A percentile compares a stretch with the other conserved stretches of the same genome.
Conservation (phyloP, 2,888 invertebrate genomes). For the Acanthoscelides obtectus region DNA sequence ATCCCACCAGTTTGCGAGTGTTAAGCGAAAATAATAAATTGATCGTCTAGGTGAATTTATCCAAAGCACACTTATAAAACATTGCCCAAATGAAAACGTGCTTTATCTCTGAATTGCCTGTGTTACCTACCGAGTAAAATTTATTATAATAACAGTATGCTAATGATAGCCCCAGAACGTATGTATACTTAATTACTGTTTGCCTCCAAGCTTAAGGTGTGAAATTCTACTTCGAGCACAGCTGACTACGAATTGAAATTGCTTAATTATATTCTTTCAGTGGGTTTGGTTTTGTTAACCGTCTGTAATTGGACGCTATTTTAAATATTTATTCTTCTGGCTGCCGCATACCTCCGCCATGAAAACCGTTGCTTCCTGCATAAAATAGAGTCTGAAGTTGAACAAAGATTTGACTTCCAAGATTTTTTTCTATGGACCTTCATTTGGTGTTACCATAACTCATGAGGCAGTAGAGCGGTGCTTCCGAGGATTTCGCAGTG, state of each 20-base stretch:
- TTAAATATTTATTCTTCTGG: conserved; percentile 9
- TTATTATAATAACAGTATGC: conserved; percentile 27
- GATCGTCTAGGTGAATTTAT: not conserved
- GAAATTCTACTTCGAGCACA: conserved; percentile 25
- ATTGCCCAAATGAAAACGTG: conserved; percentile 26
- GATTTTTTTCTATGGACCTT: too few relatives aligned
- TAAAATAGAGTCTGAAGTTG: too few relatives aligned
- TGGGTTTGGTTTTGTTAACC: conserved; percentile 21
- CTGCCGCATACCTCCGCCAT: not conserved
- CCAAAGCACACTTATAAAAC: conserved; percentile 12
- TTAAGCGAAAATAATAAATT: not conserved
- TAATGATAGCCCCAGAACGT: conserved; percentile 22
- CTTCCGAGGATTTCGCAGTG: too few relatives aligned
- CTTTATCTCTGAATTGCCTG: conserved; percentile 21
- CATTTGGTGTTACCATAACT: too few relatives aligned
- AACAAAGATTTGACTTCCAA: too few relatives aligned
- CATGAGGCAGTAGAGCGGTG: too few relatives aligned
- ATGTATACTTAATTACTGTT: conserved; percentile 29
- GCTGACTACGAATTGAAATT: conserved; percentile 30
- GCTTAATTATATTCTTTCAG: conserved; percentile 28
- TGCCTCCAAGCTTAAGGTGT: conserved; percentile 25
- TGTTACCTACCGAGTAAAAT: conserved; percentile 21
- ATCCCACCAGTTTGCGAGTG: not conserved
- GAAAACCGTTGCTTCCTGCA: not conserved
- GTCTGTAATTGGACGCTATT: conserved; percentile 18